Evolutionary conservation across 2,888 invertebrate species (phyloP).

Genomic region (Thymelicus acteon): DNA sequence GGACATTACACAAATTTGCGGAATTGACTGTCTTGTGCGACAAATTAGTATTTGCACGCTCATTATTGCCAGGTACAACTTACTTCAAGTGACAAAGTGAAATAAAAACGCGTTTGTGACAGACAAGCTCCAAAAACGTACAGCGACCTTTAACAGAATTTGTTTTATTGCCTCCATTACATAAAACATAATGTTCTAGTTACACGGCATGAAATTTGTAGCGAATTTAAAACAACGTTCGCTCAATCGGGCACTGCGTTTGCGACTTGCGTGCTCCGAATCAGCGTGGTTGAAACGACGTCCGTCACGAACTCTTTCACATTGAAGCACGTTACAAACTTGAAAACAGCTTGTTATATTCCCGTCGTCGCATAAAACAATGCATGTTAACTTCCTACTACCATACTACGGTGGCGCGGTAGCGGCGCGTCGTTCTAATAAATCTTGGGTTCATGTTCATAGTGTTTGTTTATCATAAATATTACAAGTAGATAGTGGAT

Average conservation of each 20-base stretch:
- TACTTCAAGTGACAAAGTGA: constrained; percentile 63
- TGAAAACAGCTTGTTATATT: constrained; percentile 61
- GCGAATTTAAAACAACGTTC: constrained; percentile 55
- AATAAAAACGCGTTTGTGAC: constrained; percentile 61
- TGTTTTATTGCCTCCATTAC: constrained; percentile 49
- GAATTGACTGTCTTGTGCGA: constrained; percentile 54
- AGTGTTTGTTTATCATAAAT: constrained; percentile 38
- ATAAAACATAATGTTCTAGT: constrained; percentile 48
- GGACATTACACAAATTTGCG: constrained; percentile 54
- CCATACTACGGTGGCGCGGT: neutral
- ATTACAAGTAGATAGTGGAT: constrained; percentile 42
- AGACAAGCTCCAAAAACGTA: constrained; percentile 49
- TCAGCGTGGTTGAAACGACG: constrained; percentile 57
- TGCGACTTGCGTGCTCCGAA: constrained; percentile 63
- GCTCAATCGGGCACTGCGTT: constrained; percentile 63
- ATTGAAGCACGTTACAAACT: constrained; percentile 65
- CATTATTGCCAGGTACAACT: constrained; percentile 59
- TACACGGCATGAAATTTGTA: constrained; percentile 59
- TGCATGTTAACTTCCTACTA: constrained; percentile 21
- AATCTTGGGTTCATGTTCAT: constrained; percentile 22
- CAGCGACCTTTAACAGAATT: constrained; percentile 23
- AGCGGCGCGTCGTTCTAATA: neutral
- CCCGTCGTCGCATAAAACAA: constrained; percentile 41
- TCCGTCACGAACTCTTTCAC: constrained; percentile 69
- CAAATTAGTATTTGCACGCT: constrained; percentile 54